phyloP scores from a whole-genome alignment of 2,888 invertebrate genomes.

The Leucophora obtusa region DNA sequence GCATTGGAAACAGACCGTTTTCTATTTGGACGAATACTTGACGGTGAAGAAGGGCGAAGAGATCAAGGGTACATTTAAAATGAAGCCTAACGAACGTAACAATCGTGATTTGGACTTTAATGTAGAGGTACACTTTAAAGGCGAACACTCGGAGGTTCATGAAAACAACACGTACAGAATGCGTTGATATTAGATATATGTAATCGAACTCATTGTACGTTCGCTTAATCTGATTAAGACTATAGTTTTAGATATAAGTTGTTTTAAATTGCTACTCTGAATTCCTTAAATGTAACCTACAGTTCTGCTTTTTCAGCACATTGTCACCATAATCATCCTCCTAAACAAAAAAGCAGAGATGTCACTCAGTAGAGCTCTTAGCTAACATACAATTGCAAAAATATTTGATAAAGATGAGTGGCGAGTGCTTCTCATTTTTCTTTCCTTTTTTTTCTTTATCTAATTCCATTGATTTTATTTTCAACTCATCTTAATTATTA shows the following conservation, averaged over 20 bases:
- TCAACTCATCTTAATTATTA: constrained; percentile 1
- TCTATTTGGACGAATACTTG: constrained; percentile 98
- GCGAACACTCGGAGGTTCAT: constrained; percentile 90
- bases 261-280: constrained; percentile 52
- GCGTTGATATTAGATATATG: constrained; percentile 81
- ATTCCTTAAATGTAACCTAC: constrained; percentile 26
- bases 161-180: constrained; percentile 93
- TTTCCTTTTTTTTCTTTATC: constrained; percentile 8
- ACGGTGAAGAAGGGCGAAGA: constrained; percentile 97
- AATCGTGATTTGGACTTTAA: constrained; percentile 98
- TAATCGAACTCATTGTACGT: constrained; percentile 1
- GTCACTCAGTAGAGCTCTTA: neutral
- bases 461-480: constrained; percentile 15
- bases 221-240: constrained; percentile 38
- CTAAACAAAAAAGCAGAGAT: neutral
- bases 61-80: constrained; percentile 92
- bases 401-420: neutral
- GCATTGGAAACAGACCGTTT: constrained; percentile 98
- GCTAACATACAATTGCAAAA: neutral
- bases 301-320: constrained; percentile 8
- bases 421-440: neutral
- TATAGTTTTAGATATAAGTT: constrained; percentile 55
- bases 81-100: constrained; percentile 97
- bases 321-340: neutral
- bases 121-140: constrained; percentile 94